Base-by-base conservation (phyloP, 1,140 invertebrate genomes). In the Drosophila littoralis region DNA sequence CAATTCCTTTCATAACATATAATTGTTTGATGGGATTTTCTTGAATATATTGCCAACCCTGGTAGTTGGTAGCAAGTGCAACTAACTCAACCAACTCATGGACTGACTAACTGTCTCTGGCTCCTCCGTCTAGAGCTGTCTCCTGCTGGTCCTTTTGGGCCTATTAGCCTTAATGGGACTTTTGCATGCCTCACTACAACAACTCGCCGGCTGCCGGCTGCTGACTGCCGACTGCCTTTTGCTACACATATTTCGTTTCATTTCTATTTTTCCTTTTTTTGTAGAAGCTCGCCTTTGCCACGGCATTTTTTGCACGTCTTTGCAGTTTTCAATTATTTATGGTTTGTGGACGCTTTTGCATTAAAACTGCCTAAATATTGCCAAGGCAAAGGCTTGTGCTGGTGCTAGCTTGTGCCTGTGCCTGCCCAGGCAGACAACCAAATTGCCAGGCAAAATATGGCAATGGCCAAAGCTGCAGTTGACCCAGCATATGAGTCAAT, bases 311-410 rank as follows among this genome's bases (percentile, higher is more conserved):
- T 83, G 79, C 80, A 81, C 79, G 79, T 81, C 71, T 83, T 72
- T 79, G 80, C 79, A 81, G 75, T 78, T 83, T 83, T 83, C 75
- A 81, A 81, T 83, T 81, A 83, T 83, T 83, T 83, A 83, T 83
- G 80, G 80, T 78, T 82, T 82, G 80, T 82, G 79, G 70, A 82
- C 79, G 80, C 75, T 81, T 75, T 78, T 78, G 75, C 79, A 81
- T 83, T 81, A 81, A 81, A 81, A 83, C 79, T 82, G 79, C 79
- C 79, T 77, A 78, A 82, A 77, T 75, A 78, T 75, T 78, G 63
- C 75, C 75, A 65, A 8, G 50, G 50, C 67, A 43, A 61, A 61
- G 60, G 63, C 67, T 67, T 63, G 45, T 66, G 45, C 66, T 42
- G 46, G 2, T 38, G 36, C 46, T 55, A 28, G 22, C 17, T 28